Evolutionary conservation across 2,113 vertebrate species (phyloP).

Genomic region (Etia nguti): DNA sequence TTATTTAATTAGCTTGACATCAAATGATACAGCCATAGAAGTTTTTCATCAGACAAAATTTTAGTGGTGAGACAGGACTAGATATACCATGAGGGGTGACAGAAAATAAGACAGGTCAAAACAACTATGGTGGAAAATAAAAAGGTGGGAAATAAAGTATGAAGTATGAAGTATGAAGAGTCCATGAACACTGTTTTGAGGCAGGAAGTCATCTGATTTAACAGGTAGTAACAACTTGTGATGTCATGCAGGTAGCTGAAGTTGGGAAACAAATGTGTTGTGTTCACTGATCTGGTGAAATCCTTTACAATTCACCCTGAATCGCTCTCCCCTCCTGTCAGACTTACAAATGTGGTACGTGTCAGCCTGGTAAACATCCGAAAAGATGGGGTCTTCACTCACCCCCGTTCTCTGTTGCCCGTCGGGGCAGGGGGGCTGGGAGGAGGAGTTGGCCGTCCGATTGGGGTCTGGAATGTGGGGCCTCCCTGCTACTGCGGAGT

Average conservation of each 20-base stretch:
- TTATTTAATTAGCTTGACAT: not conserved
- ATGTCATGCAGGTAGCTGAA: not conserved
- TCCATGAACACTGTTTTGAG: constrained; percentile 94
- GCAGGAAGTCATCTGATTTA: constrained; percentile 89
- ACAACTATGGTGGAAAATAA: not conserved
- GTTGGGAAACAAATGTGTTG: not conserved
- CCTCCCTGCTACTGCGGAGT: too few species aligned
- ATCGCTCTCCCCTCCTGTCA: constrained; percentile 35
- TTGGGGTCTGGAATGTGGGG: too few species aligned
- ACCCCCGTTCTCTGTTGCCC: too few species aligned
- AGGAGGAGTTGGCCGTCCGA: too few species aligned
- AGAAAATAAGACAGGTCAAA: not conserved
- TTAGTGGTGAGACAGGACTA: not conserved
- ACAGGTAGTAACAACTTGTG: constrained; percentile 74
- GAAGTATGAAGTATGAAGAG: too few species aligned
- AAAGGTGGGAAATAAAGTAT: not conserved
- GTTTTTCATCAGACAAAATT: not conserved
- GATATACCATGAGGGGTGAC: not conserved
- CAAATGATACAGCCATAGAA: not conserved
- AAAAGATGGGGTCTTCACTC: too few species aligned
- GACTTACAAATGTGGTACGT: constrained; percentile 81
- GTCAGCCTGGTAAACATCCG: constrained; percentile 80
- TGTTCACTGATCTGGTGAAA: not conserved
- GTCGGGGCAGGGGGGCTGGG: too few species aligned
- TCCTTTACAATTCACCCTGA: not conserved